Evolutionary conservation across 2,797 vertebrate species (phyloP).

Genomic region (Spinibarbus caldwelli): DNA sequence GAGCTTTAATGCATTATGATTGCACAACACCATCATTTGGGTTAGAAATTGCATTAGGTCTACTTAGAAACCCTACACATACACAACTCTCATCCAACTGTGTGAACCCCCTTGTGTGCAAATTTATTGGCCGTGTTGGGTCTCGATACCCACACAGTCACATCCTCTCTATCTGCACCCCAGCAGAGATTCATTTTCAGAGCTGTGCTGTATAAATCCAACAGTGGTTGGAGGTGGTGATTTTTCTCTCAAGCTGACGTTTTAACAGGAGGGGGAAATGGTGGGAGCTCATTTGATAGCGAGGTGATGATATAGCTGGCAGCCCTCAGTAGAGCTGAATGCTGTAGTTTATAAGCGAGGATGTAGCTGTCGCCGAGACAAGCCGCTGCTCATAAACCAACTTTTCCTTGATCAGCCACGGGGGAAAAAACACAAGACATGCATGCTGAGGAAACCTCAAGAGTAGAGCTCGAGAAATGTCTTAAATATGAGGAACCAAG

Average conservation of each 20-base stretch:
- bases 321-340: slow-evolving; percentile 65
- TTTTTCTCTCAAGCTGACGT: slow-evolving; percentile 71
- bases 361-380: slow-evolving; percentile 59
- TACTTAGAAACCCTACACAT: slow-evolving; percentile 40
- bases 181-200: slow-evolving; percentile 64
- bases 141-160: slow-evolving; percentile 58
- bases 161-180: slow-evolving; percentile 64
- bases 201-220: slow-evolving; percentile 68
- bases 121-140: slow-evolving; percentile 58
- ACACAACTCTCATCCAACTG: slow-evolving; percentile 32
- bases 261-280: slow-evolving; percentile 60
- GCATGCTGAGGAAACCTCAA: background rate
- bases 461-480: background rate
- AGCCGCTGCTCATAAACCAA: slow-evolving; percentile 62
- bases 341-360: slow-evolving; percentile 71
- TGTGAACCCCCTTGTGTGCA: slow-evolving; percentile 36
- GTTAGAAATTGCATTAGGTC: slow-evolving; percentile 46
- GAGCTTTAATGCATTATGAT: slow-evolving; percentile 44
- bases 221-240: slow-evolving; percentile 68
- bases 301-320: slow-evolving; percentile 70
- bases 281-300: slow-evolving; percentile 61
- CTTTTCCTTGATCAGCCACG: slow-evolving; percentile 63
- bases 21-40: slow-evolving; percentile 23
- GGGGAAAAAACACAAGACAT: background rate
- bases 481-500: background rate